Conservation (phyloP, 2,113 vertebrate species). For the Sceloporus tristichus region DNA sequence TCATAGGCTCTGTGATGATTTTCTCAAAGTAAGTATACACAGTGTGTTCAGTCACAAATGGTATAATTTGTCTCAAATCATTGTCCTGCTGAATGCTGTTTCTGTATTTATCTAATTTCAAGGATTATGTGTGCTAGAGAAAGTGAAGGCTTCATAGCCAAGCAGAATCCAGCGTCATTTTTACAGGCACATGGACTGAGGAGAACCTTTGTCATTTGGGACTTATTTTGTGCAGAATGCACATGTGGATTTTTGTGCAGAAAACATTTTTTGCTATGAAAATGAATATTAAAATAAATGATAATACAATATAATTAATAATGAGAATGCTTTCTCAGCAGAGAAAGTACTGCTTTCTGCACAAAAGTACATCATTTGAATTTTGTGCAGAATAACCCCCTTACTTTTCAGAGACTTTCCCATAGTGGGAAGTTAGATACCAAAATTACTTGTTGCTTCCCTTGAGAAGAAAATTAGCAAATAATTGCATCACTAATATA, state of each 20-base stretch:
- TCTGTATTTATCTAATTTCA: conserved; percentile 52
- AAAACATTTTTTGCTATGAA: no score
- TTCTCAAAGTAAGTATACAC: conserved; percentile 24
- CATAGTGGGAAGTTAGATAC: no score
- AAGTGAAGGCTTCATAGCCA: background rate
- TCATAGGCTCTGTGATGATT: conserved; percentile 39
- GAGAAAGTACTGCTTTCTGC: no score
- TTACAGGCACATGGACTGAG: background rate
- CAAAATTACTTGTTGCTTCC: background rate
- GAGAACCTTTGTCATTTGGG: no score
- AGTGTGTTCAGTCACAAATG: conserved; percentile 26
- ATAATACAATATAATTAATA: no score
- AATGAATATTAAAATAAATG: no score
- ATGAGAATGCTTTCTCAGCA: no score
- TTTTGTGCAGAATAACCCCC: no score
- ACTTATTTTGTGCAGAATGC: no score
- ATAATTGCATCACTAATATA: background rate
- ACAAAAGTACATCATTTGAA: no score
- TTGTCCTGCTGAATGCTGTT: conserved; percentile 38
- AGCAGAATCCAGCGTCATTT: background rate
- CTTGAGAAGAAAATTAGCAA: background rate
- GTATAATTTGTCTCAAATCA: conserved; percentile 58
- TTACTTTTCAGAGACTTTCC: no score
- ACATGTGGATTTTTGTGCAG: no score
- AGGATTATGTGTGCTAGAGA: conserved; percentile 27